Base-by-base conservation (phyloP, 2,113 vertebrate genomes). In the Benitochromis conjunctus region DNA sequence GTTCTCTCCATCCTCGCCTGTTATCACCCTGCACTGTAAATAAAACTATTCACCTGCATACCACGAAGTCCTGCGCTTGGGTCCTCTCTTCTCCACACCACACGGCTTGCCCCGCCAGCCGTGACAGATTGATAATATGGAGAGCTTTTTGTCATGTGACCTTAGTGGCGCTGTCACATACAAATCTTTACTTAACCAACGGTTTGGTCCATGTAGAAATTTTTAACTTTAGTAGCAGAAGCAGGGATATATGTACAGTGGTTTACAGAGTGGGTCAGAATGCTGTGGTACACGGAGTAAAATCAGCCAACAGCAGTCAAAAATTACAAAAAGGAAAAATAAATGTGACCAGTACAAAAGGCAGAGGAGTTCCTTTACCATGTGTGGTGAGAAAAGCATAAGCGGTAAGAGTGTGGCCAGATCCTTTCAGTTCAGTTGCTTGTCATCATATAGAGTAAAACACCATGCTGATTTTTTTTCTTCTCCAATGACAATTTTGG, bases 291-390 rank as follows among this genome's bases (percentile, higher is more conserved):
- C 31, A 46, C 55, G 77, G 14, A 58, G 31, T 16, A 38, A 83
- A 29, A 86, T 79, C 53, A 80, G 36, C 56, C 8, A 74, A 29
- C 9, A 74, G 69, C 48, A 48, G 14, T 18, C 7, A 21, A 21
- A 57, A 51, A 18, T 16, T 18, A 48, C 58, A 46, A 7, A 21
- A 62, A n/a, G 5, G 46, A 4, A 51, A 41, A 19, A 55, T 6
- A 36, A 57, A 62, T 14, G 2, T 13, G 26, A 51, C 7, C 16
- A 36, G 6, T 69, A 9, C 19, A 91, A 95, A 91, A 94, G 92
- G 91, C 91, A 94, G 91, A 90, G 91, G 84, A 81, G 78, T 79
- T 91, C 53, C 82, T 46, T 71, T 9, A 85, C 86, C 90, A 76
- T 89, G 91, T 90, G 91, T 83, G 54, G 54, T 80, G 6, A 66